A percentile compares a stretch with the other conserved stretches of the same genome.
These are phyloP conservation scores for Danaus melanippus DNA, from an alignment of 1,140 invertebrate species.

Conservation along the genomic window DNA sequence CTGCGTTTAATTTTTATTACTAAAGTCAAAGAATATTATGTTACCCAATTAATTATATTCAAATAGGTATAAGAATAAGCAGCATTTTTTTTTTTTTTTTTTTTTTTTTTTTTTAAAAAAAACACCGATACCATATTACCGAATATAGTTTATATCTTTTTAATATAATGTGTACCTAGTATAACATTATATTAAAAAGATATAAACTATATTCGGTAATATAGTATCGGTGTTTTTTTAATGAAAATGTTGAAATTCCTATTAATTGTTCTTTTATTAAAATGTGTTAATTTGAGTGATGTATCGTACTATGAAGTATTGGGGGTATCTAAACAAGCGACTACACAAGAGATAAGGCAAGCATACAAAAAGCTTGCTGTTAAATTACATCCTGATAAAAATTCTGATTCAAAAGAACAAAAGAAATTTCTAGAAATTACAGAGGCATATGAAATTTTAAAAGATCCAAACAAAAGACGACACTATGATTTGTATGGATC, in stretches of 20 bases:
- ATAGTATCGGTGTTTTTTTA: too few relatives aligned
- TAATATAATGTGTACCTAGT: too few relatives aligned
- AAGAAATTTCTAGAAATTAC: constrained; percentile 84
- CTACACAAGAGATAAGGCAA: constrained; percentile 82
- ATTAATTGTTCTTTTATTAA: constrained; percentile 27
- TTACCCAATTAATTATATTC: too few relatives aligned
- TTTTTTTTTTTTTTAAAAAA: too few relatives aligned
- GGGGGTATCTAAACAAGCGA: constrained; percentile 79
- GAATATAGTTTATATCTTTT: too few relatives aligned
- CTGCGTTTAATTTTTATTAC: too few relatives aligned
- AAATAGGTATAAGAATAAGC: too few relatives aligned
- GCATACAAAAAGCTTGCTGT: constrained; percentile 88
- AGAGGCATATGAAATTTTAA: constrained; percentile 87
- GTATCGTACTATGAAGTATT: constrained; percentile 78
- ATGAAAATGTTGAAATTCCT: constrained; percentile 40
- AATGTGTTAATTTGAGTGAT: constrained; percentile 38
- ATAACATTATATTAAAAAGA: too few relatives aligned
- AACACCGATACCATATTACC: too few relatives aligned
- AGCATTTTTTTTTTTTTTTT: too few relatives aligned
- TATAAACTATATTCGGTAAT: too few relatives aligned
- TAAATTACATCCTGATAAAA: constrained; percentile 89
- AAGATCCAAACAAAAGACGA: constrained; percentile 84
- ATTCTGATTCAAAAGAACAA: constrained; percentile 81
- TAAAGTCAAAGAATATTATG: too few relatives aligned
- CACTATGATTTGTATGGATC: constrained; percentile 88